A percentile compares a stretch with the other conserved stretches of the same genome.
Conservation (phyloP, 2,113 vertebrate species). For the Amblyornis subalaris region DNA sequence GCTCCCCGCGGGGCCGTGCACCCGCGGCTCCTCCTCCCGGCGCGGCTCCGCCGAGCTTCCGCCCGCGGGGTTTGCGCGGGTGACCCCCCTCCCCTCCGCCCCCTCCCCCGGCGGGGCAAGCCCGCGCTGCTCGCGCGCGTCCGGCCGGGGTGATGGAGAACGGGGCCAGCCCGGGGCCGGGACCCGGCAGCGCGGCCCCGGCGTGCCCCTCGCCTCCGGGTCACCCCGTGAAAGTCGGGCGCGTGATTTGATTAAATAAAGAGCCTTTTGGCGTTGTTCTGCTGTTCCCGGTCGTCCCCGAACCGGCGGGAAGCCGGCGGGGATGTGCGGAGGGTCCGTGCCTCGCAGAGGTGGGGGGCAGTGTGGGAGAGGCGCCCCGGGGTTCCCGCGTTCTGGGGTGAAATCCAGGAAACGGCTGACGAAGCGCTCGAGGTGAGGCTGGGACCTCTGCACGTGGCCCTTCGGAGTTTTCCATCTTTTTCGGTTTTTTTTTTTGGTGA, state of each 20-base stretch:
- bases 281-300: background rate
- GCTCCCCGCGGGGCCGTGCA: background rate
- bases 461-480: background rate
- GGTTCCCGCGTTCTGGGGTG: background rate
- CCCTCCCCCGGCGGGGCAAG: background rate
- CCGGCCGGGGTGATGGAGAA: rapidly evolving
- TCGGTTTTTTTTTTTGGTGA: background rate
- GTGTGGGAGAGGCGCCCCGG: background rate
- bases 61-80: background rate
- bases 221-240: rapidly evolving
- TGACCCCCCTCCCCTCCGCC: background rate
- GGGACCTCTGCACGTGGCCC: background rate
- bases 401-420: rapidly evolving
- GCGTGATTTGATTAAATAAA: rapidly evolving
- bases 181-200: background rate
- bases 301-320: rapidly evolving
- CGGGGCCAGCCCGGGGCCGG: background rate
- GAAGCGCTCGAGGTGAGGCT: background rate
- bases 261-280: background rate
- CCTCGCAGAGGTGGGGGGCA: background rate
- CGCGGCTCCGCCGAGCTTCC: background rate
- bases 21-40: background rate
- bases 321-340: background rate
- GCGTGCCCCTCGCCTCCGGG: background rate
- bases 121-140: background rate